Conservation (phyloP, 2,797 vertebrate species). For the Melanotaenia trifasciata region DNA sequence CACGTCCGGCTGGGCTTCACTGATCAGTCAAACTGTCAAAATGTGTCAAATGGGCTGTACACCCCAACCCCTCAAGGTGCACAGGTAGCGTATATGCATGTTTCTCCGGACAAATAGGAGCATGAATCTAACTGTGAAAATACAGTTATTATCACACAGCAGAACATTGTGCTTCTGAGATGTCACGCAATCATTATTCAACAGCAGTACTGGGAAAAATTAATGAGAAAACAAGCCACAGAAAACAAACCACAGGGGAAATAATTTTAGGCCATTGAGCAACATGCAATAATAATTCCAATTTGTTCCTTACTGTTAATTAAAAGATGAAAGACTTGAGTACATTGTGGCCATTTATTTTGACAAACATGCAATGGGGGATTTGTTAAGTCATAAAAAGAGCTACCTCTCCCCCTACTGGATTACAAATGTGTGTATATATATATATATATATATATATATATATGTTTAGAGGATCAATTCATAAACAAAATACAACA, state of each 20-base stretch:
- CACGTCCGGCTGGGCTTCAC: conserved; percentile 83
- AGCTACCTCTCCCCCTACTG: conserved; percentile 72
- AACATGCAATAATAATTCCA: conserved; percentile 31
- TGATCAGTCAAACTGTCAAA: conserved; percentile 74
- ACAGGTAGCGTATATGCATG: conserved; percentile 76
- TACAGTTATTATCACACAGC: not conserved
- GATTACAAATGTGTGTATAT: too few species aligned
- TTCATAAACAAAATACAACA: not conserved
- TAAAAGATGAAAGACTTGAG: conserved; percentile 51
- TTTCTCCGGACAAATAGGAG: not conserved
- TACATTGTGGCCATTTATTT: conserved; percentile 43
- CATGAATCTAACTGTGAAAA: not conserved
- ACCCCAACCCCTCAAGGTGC: conserved; percentile 65
- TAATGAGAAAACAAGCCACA: conserved; percentile 40
- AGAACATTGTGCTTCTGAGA: conserved; percentile 17
- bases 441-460: too few species aligned
- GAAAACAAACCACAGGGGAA: conserved; percentile 27
- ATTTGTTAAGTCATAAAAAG: conserved; percentile 45
- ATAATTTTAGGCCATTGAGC: conserved; percentile 40
- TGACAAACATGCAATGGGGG: conserved; percentile 13
- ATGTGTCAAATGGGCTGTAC: conserved; percentile 82
- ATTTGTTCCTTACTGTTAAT: conserved; percentile 50
- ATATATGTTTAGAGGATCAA: not conserved
- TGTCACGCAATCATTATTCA: conserved; percentile 30
- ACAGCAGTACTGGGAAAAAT: conserved; percentile 12